These are phyloP conservation scores for Brienomyrus longianalis DNA, from an alignment of 2,113 vertebrate species.

Conservation along the genomic window DNA sequence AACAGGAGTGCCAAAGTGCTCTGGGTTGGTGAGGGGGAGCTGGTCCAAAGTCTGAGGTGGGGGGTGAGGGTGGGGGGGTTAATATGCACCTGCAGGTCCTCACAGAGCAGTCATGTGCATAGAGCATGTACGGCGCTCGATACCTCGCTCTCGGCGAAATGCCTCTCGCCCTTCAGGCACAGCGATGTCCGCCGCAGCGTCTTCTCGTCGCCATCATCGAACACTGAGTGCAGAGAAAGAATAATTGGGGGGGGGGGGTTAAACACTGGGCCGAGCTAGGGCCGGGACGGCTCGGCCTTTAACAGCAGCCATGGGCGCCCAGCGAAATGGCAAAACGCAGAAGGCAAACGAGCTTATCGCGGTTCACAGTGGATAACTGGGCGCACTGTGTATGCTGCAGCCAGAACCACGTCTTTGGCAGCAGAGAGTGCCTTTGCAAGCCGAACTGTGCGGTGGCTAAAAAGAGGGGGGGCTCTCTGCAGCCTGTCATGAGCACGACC, in stretches of 20 bases:
- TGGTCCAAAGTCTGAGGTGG: slow-evolving; percentile 82
- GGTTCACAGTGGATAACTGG: background rate
- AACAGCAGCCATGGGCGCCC: background rate
- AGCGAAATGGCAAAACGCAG: background rate
- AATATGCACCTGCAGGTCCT: background rate
- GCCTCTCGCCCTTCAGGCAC: slow-evolving; percentile 94
- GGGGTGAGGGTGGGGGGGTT: background rate
- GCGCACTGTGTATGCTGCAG: background rate
- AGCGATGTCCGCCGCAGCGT: slow-evolving; percentile 89
- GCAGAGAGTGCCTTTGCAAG: background rate
- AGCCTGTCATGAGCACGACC: background rate
- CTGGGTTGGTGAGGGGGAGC: slow-evolving; percentile 90
- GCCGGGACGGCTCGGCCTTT: background rate
- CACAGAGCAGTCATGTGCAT: background rate
- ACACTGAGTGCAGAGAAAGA: slow-evolving; percentile 61
- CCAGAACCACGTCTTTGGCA: background rate
- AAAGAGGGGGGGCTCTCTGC: background rate
- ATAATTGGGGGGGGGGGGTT: background rate
- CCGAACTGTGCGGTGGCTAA: background rate
- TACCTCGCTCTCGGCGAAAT: slow-evolving; percentile 98
- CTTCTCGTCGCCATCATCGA: slow-evolving; percentile 96
- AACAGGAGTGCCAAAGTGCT: slow-evolving; percentile 96
- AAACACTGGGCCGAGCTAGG: background rate
- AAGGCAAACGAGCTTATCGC: background rate
- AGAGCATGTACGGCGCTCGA: background rate